A percentile compares a stretch with the other conserved stretches of the same genome.
phyloP scores from a whole-genome alignment of 2,888 invertebrate species.

The Acrobeloides nanus region DNA sequence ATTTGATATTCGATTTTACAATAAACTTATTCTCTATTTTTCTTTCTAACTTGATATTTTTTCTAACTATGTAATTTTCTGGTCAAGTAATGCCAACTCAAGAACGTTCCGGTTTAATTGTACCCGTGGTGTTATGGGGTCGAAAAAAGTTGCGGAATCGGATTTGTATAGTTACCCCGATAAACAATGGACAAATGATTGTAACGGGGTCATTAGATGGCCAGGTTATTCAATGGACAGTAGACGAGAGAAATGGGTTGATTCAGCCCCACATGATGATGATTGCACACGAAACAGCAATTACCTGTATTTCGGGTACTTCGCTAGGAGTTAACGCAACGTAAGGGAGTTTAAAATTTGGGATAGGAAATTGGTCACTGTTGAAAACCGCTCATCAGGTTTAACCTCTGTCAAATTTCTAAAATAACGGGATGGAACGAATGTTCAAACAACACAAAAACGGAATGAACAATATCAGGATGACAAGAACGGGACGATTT shows the following conservation, averaged over 20 bases:
- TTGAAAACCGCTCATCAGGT: too few species aligned
- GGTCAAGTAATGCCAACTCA: slow-evolving; percentile 1
- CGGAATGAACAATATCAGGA: too few species aligned
- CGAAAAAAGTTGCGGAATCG: slow-evolving; percentile 90
- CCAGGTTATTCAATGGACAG: slow-evolving; percentile 91
- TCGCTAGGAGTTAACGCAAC: slow-evolving; percentile 69
- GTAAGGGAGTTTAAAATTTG: slow-evolving; percentile 75
- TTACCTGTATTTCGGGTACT: slow-evolving; percentile 71
- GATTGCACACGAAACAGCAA: slow-evolving; percentile 90
- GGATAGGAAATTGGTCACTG: too few species aligned
- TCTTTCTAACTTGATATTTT: too few species aligned
- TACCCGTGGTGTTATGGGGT: slow-evolving; percentile 96
- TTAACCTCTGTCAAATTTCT: background rate
- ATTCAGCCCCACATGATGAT: slow-evolving; percentile 72
- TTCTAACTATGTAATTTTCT: too few species aligned
- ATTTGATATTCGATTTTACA: too few species aligned
- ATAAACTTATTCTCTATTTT: too few species aligned
- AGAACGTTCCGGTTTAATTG: slow-evolving; percentile 63
- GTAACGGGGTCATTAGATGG: slow-evolving; percentile 86
- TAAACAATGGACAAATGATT: slow-evolving; percentile 80
- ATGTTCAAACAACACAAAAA: too few species aligned
- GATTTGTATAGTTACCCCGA: slow-evolving; percentile 83
- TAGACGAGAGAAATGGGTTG: slow-evolving; percentile 54
- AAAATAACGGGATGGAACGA: slow-evolving; percentile 43
- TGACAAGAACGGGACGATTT: too few species aligned